Evolutionary conservation across 1,140 invertebrate species (phyloP), one percentile per base, ranked within the genome.

Genomic region (Philotrypesis tridentata): DNA sequence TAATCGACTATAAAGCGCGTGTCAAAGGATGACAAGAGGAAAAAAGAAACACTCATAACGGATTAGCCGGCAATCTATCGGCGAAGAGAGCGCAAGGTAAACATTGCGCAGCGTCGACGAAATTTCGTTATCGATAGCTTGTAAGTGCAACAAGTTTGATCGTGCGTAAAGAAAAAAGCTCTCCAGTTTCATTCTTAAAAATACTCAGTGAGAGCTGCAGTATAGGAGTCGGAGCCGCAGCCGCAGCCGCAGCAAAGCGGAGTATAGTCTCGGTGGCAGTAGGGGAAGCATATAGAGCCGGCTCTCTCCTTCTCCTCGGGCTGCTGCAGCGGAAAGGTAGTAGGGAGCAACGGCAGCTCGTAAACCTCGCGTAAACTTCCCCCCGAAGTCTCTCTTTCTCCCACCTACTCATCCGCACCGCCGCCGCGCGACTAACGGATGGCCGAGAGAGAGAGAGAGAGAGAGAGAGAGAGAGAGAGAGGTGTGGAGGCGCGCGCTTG

Each of bases 311-410:
- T 55, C 48, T 55, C 48, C 6, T 55, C 48, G 48, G 12, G 48
- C 48, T 37, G 17, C 17, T 55, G 48, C 48, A 55, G 48, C 48
- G 48, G 21, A n/a, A 17, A 48, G 43, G 21, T 55, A 55, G 48
- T 55, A 55, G 48, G 48, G 48, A 55, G 48, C 48, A 55, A 72
- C 76, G 68, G 82, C 65, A 70, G 29, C 72, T 80, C 77, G 79
- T 86, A 88, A 88, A 88, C 79, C 85, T 85, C 80, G 84, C 79
- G 84, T 87, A 89, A 88, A 88, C 73, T 83, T 76, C 60, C 80
- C 84, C 84, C 86, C 76, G 48, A 61, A 31, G 65, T 48, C 43
- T 17, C 43, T 48, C 12, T 70, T 81, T 79, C 79, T 27, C 73
- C 72, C 82, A 68, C 78, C 76, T 43, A 65, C 43, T 65, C 43